Base-by-base conservation (phyloP, 92 coral and sea anemone species). In the Bergia sp. region DNA sequence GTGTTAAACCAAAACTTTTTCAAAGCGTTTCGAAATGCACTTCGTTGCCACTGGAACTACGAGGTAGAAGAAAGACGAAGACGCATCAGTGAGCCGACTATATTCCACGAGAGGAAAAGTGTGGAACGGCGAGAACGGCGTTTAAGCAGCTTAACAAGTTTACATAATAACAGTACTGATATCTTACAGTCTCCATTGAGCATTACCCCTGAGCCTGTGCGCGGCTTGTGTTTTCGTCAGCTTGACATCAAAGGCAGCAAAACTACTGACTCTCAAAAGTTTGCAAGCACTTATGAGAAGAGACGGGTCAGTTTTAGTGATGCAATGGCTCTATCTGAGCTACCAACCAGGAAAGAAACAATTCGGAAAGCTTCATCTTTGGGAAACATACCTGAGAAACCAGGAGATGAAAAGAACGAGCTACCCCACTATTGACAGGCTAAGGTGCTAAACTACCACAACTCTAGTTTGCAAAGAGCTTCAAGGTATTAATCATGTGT, bases 21-120 rank as follows among this genome's bases (percentile, higher is more conserved):
- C 74, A 93, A 82, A 73, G 97, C 95, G 42, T 93, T 94, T 77
- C 89, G 84, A 40, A 90, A 94, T 80, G 94, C 94, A n/a, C 77
- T 94, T 55, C 92, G 94, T 1, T 94, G 97, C 38, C 89, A 89
- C 76, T 94, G 95, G 77, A 91, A 89, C 65, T 94, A 94, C 87
- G 95, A 87, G 44, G 72, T 88, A 12, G 97, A 94, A 38, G 94
- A 92, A 85, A 82, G 97, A 64, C 91, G 97, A 55, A 82, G 90
- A 23, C 88, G 78, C 38, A 50, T 69, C 40, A 91, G 91, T 23
- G 81, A 80, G 44, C 85, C 71, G 45, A 61, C 69, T 61, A 61
- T 61, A 16, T 61, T 61, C 29, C 69, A 18, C 3, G 69, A 61
- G 2, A 23, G 29, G 3, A 61, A 61, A 21, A 61, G 18, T 61